Conservation (phyloP, 2,797 vertebrate genomes). For the Ataeniobius toweri region DNA sequence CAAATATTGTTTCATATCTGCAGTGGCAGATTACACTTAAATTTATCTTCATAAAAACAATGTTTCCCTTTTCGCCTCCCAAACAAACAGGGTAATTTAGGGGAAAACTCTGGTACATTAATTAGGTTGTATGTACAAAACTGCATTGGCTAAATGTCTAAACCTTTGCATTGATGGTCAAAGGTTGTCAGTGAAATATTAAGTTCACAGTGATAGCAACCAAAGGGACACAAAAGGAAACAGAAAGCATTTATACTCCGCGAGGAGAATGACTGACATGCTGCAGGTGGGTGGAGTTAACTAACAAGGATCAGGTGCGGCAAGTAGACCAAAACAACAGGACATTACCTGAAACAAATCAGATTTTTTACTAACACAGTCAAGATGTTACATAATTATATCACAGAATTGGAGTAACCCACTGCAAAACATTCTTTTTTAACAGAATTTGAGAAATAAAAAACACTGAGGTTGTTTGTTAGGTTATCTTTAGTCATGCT, state of each 20-base stretch:
- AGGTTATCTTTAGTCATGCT: background rate
- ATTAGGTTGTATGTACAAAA: background rate
- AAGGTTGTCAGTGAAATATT: background rate
- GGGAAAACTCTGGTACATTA: background rate
- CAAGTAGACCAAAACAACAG: background rate
- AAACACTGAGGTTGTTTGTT: background rate
- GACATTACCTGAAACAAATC: background rate
- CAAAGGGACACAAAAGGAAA: background rate
- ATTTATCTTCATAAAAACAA: background rate
- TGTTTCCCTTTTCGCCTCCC: background rate
- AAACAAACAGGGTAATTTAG: background rate
- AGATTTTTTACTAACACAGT: too few relatives aligned
- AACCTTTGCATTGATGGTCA: too few relatives aligned
- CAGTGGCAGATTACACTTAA: background rate
- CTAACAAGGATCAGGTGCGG: background rate
- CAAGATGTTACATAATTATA: too few relatives aligned
- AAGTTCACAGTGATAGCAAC: background rate
- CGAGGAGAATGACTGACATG: background rate
- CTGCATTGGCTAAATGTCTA: background rate
- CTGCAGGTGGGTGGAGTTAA: background rate
- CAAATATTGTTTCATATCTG: background rate
- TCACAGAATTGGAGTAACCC: too few relatives aligned
- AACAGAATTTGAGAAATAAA: background rate
- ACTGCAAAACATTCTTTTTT: too few relatives aligned
- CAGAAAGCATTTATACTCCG: background rate